Conservation (phyloP, 2,888 invertebrate genomes). For the Apomyelois bistriatella region DNA sequence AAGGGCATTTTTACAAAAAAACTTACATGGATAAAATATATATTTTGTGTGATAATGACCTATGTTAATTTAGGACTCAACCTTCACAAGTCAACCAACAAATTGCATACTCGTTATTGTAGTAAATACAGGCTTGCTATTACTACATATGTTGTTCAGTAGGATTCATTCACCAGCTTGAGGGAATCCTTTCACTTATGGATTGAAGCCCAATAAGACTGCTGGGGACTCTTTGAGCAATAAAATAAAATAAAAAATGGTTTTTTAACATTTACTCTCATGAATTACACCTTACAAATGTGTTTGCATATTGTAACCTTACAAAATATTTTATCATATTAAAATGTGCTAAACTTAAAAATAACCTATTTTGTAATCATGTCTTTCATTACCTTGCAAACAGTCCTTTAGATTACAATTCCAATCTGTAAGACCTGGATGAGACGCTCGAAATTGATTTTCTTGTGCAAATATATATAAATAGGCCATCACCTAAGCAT, state of each 20-base stretch:
- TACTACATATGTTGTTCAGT: too few relatives aligned
- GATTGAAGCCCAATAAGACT: too few relatives aligned
- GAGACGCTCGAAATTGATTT: conserved; percentile 22
- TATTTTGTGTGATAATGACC: too few relatives aligned
- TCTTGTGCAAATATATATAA: conserved; percentile 49
- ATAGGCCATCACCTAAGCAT: conserved; percentile 50
- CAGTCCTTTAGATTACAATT: conserved; percentile 53
- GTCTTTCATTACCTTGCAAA: conserved; percentile 72
- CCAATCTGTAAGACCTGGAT: conserved; percentile 27
- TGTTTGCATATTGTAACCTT: conserved; percentile 77
- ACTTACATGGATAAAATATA: too few relatives aligned
- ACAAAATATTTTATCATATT: conserved; percentile 69
- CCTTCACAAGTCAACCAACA: too few relatives aligned
- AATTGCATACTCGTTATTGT: too few relatives aligned
- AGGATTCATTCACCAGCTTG: too few relatives aligned
- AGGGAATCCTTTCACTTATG: too few relatives aligned
- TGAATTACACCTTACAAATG: conserved; percentile 78
- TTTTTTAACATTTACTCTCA: conserved; percentile 74
- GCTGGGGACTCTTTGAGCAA: neutral
- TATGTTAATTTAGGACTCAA: too few relatives aligned
- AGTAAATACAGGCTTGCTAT: too few relatives aligned
- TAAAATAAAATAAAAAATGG: conserved; percentile 26
- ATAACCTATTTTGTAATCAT: conserved; percentile 69
- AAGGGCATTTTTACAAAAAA: too few relatives aligned
- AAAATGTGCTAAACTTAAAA: conserved; percentile 78